Conservation (phyloP, 2,888 invertebrate genomes). For the Orthosia gothica region DNA sequence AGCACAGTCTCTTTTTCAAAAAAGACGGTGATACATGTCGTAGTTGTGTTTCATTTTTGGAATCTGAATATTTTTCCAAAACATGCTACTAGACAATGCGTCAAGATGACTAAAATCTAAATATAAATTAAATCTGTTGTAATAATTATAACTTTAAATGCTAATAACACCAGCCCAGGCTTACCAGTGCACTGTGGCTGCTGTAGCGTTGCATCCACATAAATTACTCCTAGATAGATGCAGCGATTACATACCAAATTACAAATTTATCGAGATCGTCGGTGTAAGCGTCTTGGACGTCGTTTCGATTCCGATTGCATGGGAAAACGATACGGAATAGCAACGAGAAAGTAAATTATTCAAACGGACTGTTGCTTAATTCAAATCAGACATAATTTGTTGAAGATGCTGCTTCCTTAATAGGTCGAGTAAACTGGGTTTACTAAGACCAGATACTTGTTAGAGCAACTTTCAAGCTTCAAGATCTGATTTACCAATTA, state of each 20-base stretch:
- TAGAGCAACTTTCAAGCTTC: neutral
- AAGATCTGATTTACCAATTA: neutral
- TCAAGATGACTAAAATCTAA: no score
- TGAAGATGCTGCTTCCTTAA: slow-evolving; percentile 44
- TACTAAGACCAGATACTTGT: slow-evolving; percentile 5
- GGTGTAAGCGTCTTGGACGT: slow-evolving; percentile 44
- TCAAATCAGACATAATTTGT: slow-evolving; percentile 55
- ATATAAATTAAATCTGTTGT: slow-evolving; percentile 2
- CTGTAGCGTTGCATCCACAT: slow-evolving; percentile 61
- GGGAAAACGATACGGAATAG: slow-evolving; percentile 74
- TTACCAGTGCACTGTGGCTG: slow-evolving; percentile 32
- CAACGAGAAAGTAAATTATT: slow-evolving; percentile 73
- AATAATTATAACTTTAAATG: slow-evolving; percentile 15
- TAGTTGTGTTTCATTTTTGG: no score
- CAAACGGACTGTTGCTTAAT: slow-evolving; percentile 61
- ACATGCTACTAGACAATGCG: neutral
- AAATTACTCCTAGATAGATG: slow-evolving; percentile 77
- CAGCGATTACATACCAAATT: slow-evolving; percentile 80
- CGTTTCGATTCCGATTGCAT: slow-evolving; percentile 76
- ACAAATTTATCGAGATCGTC: slow-evolving; percentile 80
- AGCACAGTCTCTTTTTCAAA: no score
- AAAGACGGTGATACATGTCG: no score
- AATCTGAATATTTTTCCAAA: no score
- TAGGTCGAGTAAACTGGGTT: slow-evolving; percentile 21
- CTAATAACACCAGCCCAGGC: slow-evolving; percentile 12